Evolutionary conservation across 35 echinoderm and acorn worm species (phyloP).

Genomic region (Amphiura filiformis): DNA sequence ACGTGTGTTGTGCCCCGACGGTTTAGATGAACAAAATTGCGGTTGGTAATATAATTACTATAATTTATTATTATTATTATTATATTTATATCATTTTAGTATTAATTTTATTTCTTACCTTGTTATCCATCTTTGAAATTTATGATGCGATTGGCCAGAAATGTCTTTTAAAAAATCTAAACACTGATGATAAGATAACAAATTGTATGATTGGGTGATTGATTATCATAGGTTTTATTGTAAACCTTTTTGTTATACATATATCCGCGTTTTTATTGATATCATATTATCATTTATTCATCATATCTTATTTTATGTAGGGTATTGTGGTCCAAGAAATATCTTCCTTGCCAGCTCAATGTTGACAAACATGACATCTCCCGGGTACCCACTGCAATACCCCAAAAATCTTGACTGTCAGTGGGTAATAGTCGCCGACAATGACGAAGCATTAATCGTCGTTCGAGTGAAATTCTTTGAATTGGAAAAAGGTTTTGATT

Average conservation of each 20-base stretch:
- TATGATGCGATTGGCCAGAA: too few species aligned
- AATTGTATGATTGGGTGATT: not conserved
- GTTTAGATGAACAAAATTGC: not conserved
- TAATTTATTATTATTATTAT: not conserved
- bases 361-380: not conserved
- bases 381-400: not conserved
- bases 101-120: too few species aligned
- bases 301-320: not conserved
- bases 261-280: not conserved
- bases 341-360: not conserved
- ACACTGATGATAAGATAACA: not conserved
- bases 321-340: not conserved
- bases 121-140: too few species aligned
- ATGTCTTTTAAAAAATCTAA: not conserved
- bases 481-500: not conserved
- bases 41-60: not conserved
- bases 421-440: not conserved
- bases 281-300: not conserved
- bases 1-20: not conserved
- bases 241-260: not conserved
- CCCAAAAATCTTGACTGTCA: not conserved
- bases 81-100: too few species aligned
- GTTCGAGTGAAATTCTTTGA: not conserved
- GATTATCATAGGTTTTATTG: not conserved
- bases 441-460: not conserved